Conservation (phyloP, 2,888 invertebrate species). For the Cenopis cana region DNA sequence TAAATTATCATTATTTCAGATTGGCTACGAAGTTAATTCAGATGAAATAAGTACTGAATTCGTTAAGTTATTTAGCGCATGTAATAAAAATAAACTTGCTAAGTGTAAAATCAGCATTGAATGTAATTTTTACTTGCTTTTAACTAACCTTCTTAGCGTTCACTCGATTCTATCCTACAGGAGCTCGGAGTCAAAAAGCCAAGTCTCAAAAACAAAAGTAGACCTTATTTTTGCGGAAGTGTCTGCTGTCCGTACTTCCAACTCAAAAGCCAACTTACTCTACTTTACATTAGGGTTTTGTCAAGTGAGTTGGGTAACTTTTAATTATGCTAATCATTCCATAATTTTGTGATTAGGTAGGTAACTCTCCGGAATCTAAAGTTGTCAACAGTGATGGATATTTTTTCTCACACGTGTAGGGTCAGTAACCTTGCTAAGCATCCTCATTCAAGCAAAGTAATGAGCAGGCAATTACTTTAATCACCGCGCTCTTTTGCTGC, state of each 20-base stretch:
- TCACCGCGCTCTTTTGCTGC: constrained; percentile 64
- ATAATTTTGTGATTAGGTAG: not conserved
- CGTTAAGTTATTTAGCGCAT: not conserved
- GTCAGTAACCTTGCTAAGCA: constrained; percentile 29
- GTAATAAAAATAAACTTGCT: no score
- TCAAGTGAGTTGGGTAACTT: no score
- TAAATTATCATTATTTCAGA: constrained; percentile 23
- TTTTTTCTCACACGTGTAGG: constrained; percentile 39
- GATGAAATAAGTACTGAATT: not conserved
- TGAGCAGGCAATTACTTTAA: constrained; percentile 73
- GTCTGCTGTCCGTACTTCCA: no score
- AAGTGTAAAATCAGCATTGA: no score
- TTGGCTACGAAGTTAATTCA: constrained; percentile 11
- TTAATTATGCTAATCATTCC: not conserved
- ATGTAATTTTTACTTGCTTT: no score
- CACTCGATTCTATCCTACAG: no score
- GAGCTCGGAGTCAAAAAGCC: no score
- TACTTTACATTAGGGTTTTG: no score
- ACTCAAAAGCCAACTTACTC: no score
- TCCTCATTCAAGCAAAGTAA: constrained; percentile 54
- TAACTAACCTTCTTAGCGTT: no score
- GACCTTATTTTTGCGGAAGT: no score
- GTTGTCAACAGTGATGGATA: not conserved
- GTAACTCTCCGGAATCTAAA: not conserved
- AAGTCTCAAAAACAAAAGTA: no score